Evolutionary conservation across 2,113 vertebrate species (phyloP).

Genomic region (Prinia subflava): DNA sequence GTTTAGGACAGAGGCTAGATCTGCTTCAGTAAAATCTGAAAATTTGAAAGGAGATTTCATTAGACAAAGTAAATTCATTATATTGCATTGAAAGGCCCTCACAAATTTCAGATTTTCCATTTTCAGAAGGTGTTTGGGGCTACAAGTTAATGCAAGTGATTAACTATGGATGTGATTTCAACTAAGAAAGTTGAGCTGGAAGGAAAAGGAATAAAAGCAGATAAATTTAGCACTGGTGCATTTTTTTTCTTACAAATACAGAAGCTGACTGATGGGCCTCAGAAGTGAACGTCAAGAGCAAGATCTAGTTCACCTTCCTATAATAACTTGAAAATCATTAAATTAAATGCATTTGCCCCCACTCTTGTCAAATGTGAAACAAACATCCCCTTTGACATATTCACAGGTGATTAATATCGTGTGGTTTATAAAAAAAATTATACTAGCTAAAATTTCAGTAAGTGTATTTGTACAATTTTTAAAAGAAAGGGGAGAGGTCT

Average conservation of each 20-base stretch:
- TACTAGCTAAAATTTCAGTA: neutral
- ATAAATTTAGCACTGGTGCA: neutral
- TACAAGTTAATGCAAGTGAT: neutral
- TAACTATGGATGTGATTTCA: neutral
- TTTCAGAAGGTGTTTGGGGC: neutral
- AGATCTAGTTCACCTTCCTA: neutral
- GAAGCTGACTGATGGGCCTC: neutral
- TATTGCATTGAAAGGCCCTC: neutral
- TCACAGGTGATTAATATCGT: neutral
- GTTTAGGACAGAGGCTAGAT: neutral
- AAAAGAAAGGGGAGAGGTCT: fast-evolving
- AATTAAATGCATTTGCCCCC: neutral
- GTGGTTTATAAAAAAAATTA: neutral
- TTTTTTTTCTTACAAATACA: neutral
- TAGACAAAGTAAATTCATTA: neutral
- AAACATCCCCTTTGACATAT: neutral
- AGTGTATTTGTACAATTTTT: neutral
- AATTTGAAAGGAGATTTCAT: neutral
- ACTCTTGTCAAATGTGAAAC: neutral
- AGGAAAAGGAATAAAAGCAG: neutral
- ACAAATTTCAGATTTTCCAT: neutral
- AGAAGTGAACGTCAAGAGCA: neutral
- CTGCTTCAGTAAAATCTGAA: neutral
- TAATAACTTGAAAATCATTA: neutral
- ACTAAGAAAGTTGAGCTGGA: neutral